phyloP scores from a whole-genome alignment of 2,113 vertebrate species.

The Hippopotamus amphibius region DNA sequence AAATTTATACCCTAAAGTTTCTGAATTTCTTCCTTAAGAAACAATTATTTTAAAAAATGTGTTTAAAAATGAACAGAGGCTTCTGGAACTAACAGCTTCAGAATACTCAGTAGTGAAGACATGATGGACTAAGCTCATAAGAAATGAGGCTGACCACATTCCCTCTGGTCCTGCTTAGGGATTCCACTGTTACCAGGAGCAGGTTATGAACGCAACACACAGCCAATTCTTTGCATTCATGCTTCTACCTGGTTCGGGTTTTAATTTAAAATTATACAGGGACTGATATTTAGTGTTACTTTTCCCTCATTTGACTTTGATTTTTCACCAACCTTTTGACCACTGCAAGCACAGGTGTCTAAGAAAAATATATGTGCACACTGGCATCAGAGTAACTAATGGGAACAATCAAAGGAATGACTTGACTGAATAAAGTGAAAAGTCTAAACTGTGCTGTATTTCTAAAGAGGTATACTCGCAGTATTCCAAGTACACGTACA shows the following conservation, averaged over 20 bases:
- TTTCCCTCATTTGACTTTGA: neutral
- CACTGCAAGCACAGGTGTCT: neutral
- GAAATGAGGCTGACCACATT: slow-evolving; percentile 77
- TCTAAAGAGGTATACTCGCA: neutral
- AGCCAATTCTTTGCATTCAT: neutral
- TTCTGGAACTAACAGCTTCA: slow-evolving; percentile 80
- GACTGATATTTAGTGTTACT: neutral
- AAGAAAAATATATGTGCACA: neutral
- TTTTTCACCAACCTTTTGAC: neutral
- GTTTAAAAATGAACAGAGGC: slow-evolving; percentile 82
- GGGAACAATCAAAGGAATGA: neutral
- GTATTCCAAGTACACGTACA: neutral
- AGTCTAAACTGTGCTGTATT: neutral
- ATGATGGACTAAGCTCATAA: slow-evolving; percentile 83
- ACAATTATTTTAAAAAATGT: slow-evolving; percentile 70
- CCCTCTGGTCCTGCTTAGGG: slow-evolving; percentile 73
- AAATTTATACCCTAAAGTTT: slow-evolving; percentile 83
- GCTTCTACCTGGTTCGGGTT: neutral
- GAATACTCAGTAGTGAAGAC: slow-evolving; percentile 78
- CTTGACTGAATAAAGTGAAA: neutral
- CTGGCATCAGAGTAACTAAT: neutral
- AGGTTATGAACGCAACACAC: slow-evolving; percentile 67
- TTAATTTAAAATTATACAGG: neutral
- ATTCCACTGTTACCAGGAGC: slow-evolving; percentile 78
- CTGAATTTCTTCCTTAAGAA: slow-evolving; percentile 82